A percentile compares a stretch with the other conserved stretches of the same genome.
phyloP scores from a whole-genome alignment of 2,888 invertebrate species.

The Silvanus unidentatus region DNA sequence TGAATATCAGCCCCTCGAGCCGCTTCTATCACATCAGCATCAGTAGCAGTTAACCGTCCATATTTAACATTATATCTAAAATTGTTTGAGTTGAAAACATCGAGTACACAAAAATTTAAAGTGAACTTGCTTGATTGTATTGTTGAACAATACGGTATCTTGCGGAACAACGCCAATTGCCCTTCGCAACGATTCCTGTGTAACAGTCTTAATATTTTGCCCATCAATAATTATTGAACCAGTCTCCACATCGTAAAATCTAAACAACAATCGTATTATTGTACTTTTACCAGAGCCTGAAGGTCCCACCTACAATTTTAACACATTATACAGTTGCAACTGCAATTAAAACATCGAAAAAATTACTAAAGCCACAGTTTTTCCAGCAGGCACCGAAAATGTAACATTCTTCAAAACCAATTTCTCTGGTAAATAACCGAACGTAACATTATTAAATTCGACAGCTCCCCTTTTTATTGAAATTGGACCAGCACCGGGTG shows the following conservation, averaged over 20 bases:
- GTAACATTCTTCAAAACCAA: conserved; percentile 70
- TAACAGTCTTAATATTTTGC: conserved; percentile 80
- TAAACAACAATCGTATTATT: conserved; percentile 86
- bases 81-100: no score
- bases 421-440: conserved; percentile 79
- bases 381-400: conserved; percentile 75
- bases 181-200: conserved; percentile 75
- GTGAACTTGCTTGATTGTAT: conserved; percentile 65
- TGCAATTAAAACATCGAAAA: background rate
- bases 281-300: conserved; percentile 95
- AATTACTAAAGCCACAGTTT: conserved; percentile 73
- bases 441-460: conserved; percentile 85
- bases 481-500: conserved; percentile 69
- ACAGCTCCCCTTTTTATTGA: conserved; percentile 65
- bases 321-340: conserved; percentile 4
- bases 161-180: conserved; percentile 95
- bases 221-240: conserved; percentile 86
- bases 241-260: conserved; percentile 90
- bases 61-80: conserved; percentile 88
- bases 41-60: conserved; percentile 70
- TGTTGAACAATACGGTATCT: conserved; percentile 93
- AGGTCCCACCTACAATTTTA: conserved; percentile 64
- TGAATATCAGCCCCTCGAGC: conserved; percentile 93
- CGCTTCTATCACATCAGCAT: conserved; percentile 80
- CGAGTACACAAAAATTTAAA: background rate